phyloP scores from a whole-genome alignment of 2,888 invertebrate species.

The Trissolcus brochymenae region DNA sequence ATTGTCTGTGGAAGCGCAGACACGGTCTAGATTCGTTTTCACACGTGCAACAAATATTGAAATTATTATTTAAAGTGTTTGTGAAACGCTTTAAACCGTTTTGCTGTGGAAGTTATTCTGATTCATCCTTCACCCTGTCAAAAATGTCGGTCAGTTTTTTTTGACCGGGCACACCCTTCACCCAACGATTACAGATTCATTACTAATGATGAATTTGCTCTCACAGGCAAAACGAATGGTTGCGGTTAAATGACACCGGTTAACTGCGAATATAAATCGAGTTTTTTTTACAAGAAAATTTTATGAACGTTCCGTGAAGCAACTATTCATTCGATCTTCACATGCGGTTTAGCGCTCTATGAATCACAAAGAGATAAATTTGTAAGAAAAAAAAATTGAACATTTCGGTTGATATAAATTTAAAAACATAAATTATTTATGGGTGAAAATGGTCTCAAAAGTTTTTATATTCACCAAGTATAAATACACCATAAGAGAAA shows the following conservation, averaged over 20 bases:
- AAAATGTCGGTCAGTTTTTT: conserved; percentile 32
- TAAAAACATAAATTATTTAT: too few relatives aligned
- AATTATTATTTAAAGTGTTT: conserved; percentile 25
- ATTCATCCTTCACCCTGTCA: conserved; percentile 10
- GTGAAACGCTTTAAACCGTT: background rate
- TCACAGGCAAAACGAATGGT: conserved; percentile 13
- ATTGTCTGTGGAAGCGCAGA: conserved; percentile 66
- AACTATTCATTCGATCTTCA: conserved; percentile 53
- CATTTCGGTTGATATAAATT: too few relatives aligned
- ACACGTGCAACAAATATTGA: conserved; percentile 39
- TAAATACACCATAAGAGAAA: too few relatives aligned
- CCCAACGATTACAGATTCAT: conserved; percentile 26
- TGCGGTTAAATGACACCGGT: conserved; percentile 27
- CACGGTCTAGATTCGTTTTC: conserved; percentile 19
- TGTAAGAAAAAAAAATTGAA: too few relatives aligned
- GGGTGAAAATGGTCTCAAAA: too few relatives aligned
- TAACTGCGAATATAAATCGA: conserved; percentile 40
- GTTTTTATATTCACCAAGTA: too few relatives aligned
- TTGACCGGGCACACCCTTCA: conserved; percentile 14
- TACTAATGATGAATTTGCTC: conserved; percentile 20
- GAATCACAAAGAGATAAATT: conserved; percentile 53
- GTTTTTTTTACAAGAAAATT: conserved; percentile 51
- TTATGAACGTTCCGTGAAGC: conserved; percentile 42
- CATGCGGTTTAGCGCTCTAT: conserved; percentile 30
- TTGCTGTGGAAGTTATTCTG: too few relatives aligned